These are phyloP conservation scores for Telmatherina bonti DNA, from an alignment of 2,797 vertebrate species.

Conservation along the genomic window DNA sequence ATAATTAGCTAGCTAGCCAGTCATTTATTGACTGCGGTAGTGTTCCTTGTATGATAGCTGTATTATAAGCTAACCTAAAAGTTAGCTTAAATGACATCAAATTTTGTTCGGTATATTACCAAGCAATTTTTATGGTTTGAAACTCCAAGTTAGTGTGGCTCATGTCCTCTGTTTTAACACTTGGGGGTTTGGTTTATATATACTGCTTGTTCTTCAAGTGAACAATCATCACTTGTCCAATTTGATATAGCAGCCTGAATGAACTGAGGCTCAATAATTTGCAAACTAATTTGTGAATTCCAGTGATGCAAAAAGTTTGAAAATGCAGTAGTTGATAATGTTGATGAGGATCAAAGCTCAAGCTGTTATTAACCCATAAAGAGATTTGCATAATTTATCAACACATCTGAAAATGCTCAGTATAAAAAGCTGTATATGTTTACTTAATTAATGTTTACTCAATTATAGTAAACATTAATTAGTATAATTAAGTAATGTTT, in stretches of 20 bases:
- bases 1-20: neutral
- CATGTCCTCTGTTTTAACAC: neutral
- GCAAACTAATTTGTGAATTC: neutral
- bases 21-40: neutral
- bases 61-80: no score
- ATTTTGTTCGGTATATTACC: neutral
- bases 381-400: neutral
- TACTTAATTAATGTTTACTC: conserved; percentile 11
- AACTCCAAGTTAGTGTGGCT: neutral
- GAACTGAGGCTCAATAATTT: no score
- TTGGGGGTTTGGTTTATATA: neutral
- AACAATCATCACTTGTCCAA: neutral
- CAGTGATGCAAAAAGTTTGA: neutral
- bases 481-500: no score
- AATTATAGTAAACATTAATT: no score
- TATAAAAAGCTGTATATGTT: conserved; percentile 3
- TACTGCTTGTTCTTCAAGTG: neutral
- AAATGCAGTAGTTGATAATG: neutral
- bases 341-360: neutral
- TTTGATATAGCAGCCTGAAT: neutral
- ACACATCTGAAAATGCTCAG: conserved; percentile 1
- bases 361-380: neutral
- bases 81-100: neutral
- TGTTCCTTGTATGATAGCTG: neutral
- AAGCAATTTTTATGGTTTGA: neutral